phyloP scores from a whole-genome alignment of 2,797 vertebrate species.

The Halcyon badia region DNA sequence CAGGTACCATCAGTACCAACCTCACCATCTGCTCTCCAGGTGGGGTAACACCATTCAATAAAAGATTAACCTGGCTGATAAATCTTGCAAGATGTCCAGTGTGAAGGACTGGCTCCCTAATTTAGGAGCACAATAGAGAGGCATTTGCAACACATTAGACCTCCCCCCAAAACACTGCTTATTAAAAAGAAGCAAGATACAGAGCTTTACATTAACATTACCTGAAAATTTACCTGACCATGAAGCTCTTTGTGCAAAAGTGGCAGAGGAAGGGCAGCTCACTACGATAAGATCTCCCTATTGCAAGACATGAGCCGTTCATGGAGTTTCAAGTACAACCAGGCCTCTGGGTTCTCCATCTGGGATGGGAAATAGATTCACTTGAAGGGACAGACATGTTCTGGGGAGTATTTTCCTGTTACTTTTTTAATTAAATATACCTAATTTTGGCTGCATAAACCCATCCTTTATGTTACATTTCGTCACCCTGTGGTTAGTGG shows the following conservation, averaged over 20 bases:
- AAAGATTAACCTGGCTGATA: not conserved
- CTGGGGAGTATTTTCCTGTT: not conserved
- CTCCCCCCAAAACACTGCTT: not conserved
- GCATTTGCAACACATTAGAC: not conserved
- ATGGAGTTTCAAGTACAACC: not conserved
- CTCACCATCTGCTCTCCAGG: not conserved
- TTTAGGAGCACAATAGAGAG: not conserved
- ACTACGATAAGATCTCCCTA: not conserved
- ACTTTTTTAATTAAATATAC: not conserved
- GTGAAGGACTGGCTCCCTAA: not conserved
- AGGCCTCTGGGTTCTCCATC: not conserved
- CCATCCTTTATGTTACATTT: not conserved
- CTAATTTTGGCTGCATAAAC: slow-evolving; percentile 4
- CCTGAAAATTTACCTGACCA: not conserved
- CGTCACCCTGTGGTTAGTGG: slow-evolving; percentile 42
- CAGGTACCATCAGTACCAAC: not conserved
- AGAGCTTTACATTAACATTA: not conserved
- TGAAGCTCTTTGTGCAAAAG: not conserved
- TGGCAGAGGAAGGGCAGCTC: not conserved
- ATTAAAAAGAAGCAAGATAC: not conserved
- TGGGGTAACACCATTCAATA: not conserved
- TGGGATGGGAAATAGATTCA: not conserved
- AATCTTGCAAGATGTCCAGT: not conserved
- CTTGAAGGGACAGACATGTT: not conserved
- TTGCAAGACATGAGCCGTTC: not conserved